phyloP scores from a whole-genome alignment of 2,888 invertebrate species.

The Yponomeuta cagnagella region DNA sequence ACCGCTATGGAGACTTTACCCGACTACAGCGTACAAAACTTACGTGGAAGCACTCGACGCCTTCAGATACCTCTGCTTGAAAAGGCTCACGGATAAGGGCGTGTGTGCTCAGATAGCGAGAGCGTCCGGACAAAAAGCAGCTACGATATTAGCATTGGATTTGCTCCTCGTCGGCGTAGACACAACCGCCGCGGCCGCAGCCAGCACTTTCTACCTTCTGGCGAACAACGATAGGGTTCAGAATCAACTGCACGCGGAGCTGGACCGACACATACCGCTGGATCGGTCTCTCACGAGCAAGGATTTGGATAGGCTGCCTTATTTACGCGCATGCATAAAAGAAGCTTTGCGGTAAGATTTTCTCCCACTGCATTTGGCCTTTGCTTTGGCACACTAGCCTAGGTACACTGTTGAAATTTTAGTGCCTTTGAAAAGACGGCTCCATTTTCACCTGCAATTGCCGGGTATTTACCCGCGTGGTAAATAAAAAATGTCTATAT shows the following conservation, averaged over 20 bases:
- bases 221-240: slow-evolving; percentile 83
- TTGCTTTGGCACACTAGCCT: neutral
- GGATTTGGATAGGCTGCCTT: slow-evolving; percentile 80
- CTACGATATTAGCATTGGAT: slow-evolving; percentile 84
- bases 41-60: slow-evolving; percentile 83
- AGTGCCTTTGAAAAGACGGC: no score
- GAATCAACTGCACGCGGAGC: slow-evolving; percentile 77
- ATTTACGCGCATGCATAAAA: slow-evolving; percentile 85
- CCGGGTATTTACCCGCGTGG: no score
- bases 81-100: slow-evolving; percentile 60
- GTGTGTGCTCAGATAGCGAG: slow-evolving; percentile 61
- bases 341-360: slow-evolving; percentile 80
- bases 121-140: slow-evolving; percentile 57
- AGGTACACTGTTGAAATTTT: neutral
- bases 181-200: slow-evolving; percentile 86
- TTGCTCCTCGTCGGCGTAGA: slow-evolving; percentile 87
- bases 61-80: slow-evolving; percentile 78
- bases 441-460: no score
- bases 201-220: slow-evolving; percentile 84
- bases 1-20: slow-evolving; percentile 84
- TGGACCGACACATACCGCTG: slow-evolving; percentile 72
- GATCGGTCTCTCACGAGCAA: slow-evolving; percentile 73
- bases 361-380: slow-evolving; percentile 1
- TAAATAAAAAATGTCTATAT: no score
- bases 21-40: slow-evolving; percentile 81